Percentiles rank a stretch among this genome's conserved stretches.
Evolutionary conservation across 2,113 vertebrate genomes (phyloP).

Genomic region (Microtus montanus): DNA sequence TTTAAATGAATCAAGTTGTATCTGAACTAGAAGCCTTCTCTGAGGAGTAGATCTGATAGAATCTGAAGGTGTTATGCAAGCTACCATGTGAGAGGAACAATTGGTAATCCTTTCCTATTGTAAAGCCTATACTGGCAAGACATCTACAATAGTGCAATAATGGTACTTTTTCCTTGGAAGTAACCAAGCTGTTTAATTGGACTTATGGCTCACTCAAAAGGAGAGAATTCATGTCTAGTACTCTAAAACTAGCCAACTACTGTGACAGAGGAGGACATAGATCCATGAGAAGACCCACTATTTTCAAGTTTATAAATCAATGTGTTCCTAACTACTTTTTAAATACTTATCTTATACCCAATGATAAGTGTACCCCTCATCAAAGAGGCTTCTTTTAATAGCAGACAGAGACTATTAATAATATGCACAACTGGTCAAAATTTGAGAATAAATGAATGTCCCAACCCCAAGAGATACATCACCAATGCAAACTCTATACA

Average conservation of each 20-base stretch:
- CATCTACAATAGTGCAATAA: background rate
- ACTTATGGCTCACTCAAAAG: background rate
- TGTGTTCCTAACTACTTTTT: background rate
- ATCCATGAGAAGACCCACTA: background rate
- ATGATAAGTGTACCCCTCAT: background rate
- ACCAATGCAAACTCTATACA: background rate
- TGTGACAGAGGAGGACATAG: background rate
- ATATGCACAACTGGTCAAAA: background rate
- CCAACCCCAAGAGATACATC: background rate
- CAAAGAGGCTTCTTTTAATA: background rate
- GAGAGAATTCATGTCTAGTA: no score
- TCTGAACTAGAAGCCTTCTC: background rate
- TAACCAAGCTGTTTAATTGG: background rate
- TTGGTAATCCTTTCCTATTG: background rate
- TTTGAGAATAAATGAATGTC: background rate
- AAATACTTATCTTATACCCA: background rate
- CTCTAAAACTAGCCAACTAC: background rate
- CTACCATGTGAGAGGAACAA: background rate
- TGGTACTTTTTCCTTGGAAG: background rate
- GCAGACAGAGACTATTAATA: background rate
- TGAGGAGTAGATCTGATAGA: background rate
- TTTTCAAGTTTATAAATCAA: background rate
- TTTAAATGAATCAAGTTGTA: background rate
- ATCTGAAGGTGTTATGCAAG: background rate
- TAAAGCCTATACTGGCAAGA: background rate